Percentiles rank a stretch among this genome's conserved stretches.
phyloP scores from a whole-genome alignment of 2,113 vertebrate genomes.

The Elanus axillaris region DNA sequence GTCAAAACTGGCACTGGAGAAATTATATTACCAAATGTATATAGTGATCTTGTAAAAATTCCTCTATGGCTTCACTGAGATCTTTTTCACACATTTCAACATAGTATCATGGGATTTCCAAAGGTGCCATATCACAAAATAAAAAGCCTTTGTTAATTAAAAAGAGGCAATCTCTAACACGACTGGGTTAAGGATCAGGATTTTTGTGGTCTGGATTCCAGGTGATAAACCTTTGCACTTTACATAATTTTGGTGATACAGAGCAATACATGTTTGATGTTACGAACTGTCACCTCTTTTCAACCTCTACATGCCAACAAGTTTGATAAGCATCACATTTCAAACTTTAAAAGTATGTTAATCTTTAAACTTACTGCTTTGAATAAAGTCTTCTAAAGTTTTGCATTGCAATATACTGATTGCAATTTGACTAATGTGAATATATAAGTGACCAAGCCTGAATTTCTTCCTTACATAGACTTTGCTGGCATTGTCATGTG shows the following conservation, averaged over 20 bases:
- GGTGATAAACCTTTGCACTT: neutral
- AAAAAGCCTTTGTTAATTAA: neutral
- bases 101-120: neutral
- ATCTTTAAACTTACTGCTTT: neutral
- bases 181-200: neutral
- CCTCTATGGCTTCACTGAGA: neutral
- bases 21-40: neutral
- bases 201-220: neutral
- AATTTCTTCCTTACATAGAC: neutral
- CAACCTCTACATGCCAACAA: neutral
- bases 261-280: neutral
- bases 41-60: neutral
- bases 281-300: constrained; percentile 4
- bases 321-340: constrained; percentile 21
- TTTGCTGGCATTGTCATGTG: neutral
- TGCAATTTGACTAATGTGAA: neutral
- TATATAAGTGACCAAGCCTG: neutral
- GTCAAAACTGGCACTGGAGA: neutral
- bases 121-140: neutral
- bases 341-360: neutral
- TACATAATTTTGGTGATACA: neutral
- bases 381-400: neutral
- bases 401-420: neutral
- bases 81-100: neutral
- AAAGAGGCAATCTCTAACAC: neutral